Percentiles rank a stretch among this genome's conserved stretches.
Evolutionary conservation across 2,113 vertebrate genomes (phyloP).

Genomic region (Myrmophylax atrothorax): DNA sequence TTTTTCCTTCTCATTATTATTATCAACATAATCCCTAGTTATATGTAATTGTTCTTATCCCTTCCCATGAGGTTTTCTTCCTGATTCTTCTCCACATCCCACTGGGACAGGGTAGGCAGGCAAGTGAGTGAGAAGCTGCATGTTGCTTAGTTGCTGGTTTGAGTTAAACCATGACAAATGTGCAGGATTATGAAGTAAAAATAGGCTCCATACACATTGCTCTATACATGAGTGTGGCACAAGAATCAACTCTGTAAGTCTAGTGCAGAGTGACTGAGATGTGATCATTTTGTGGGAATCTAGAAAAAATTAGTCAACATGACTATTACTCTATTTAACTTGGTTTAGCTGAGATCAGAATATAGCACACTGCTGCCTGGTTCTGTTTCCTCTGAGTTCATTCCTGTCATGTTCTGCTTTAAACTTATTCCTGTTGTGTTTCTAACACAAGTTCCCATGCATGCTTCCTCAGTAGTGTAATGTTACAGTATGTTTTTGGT

Average conservation of each 20-base stretch:
- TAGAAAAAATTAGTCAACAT: not conserved
- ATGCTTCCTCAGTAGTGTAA: accelerated
- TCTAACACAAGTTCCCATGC: not conserved
- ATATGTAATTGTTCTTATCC: not conserved
- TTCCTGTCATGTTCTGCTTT: not conserved
- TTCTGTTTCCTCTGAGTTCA: not conserved
- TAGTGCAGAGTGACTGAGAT: not conserved
- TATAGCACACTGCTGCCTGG: not conserved
- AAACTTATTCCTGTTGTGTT: not conserved
- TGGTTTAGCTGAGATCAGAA: not conserved
- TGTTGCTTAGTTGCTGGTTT: not conserved
- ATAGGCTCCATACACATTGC: not conserved
- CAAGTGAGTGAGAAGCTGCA: not conserved
- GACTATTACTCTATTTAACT: not conserved
- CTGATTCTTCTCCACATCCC: not conserved
- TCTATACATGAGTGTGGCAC: accelerated
- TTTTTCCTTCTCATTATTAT: not conserved
- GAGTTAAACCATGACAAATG: not conserved
- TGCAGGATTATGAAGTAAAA: not conserved
- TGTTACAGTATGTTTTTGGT: not conserved
- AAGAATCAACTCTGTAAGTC: not conserved
- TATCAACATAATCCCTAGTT: not conserved
- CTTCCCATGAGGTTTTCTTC: not conserved
- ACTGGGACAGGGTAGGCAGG: not conserved
- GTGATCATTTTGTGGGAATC: not conserved